Evolutionary conservation across 1,140 invertebrate species (phyloP).

Genomic region (Dryas iulia): DNA sequence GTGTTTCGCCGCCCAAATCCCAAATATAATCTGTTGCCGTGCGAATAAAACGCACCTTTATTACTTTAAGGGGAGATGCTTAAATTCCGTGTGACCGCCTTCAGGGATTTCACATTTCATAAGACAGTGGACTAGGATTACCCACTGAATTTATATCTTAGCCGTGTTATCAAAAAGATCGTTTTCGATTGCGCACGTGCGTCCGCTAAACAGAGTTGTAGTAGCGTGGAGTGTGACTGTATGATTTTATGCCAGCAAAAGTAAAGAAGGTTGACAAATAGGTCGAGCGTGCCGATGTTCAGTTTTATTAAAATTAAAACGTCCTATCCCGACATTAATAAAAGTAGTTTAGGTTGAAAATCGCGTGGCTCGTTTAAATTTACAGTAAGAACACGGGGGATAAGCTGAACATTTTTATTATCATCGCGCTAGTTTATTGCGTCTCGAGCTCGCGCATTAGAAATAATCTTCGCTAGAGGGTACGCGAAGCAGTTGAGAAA

Average conservation of each 20-base stretch:
- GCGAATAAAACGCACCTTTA: slow-evolving; percentile 79
- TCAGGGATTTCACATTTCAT: slow-evolving; percentile 65
- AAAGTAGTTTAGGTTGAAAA: slow-evolving; percentile 61
- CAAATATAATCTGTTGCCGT: slow-evolving; percentile 70
- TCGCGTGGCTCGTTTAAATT: slow-evolving; percentile 54
- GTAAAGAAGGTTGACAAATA: slow-evolving; percentile 80
- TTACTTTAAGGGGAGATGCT: slow-evolving; percentile 74
- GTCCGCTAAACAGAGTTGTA: slow-evolving; percentile 42
- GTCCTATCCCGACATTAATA: slow-evolving; percentile 67
- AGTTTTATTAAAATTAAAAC: slow-evolving; percentile 79
- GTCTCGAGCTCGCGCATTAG: slow-evolving; percentile 62
- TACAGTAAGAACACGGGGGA: slow-evolving; percentile 60
- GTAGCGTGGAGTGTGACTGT: slow-evolving; percentile 62
- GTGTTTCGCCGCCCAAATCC: slow-evolving; percentile 75
- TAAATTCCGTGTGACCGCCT: slow-evolving; percentile 60
- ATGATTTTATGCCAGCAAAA: slow-evolving; percentile 76
- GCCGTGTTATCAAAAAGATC: slow-evolving; percentile 63
- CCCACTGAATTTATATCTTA: slow-evolving; percentile 72
- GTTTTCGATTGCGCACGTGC: slow-evolving; percentile 51
- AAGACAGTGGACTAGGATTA: slow-evolving; percentile 53
- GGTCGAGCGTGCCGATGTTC: slow-evolving; percentile 72
- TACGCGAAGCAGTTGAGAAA: slow-evolving; percentile 16
- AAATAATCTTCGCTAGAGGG: slow-evolving; percentile 62
- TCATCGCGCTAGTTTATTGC: slow-evolving; percentile 68
- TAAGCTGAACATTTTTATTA: slow-evolving; percentile 73